Percentiles rank a stretch among this genome's conserved stretches.
These are phyloP conservation scores for Trachurus trachurus DNA, from an alignment of 2,797 vertebrate species.

Conservation along the genomic window DNA sequence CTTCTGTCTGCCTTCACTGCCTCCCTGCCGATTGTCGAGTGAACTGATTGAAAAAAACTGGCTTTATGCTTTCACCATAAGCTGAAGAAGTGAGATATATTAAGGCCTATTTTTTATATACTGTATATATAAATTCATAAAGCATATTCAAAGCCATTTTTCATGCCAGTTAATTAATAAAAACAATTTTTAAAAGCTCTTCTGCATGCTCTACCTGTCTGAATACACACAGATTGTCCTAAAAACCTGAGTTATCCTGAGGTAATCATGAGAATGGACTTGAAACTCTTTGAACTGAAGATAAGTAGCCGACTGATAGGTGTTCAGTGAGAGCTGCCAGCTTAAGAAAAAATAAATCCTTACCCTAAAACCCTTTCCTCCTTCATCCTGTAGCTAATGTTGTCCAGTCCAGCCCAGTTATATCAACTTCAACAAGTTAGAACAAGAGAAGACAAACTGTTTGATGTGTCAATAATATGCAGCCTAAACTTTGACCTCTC, in stretches of 20 bases:
- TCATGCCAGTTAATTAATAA: not conserved
- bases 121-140: not conserved
- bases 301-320: not conserved
- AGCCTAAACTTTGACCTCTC: not conserved
- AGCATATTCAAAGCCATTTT: not conserved
- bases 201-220: not conserved
- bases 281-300: not conserved
- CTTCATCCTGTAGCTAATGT: not conserved
- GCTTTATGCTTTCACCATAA: not conserved
- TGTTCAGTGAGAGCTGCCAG: not conserved
- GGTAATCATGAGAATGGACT: not conserved
- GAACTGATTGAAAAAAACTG: constrained; percentile 12
- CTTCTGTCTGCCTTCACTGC: constrained; percentile 21
- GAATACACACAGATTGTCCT: not conserved
- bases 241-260: not conserved
- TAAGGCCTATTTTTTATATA: too few species aligned
- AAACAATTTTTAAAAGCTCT: not conserved
- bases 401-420: not conserved
- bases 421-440: not conserved
- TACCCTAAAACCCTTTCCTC: not conserved
- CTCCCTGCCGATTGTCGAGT: constrained; percentile 34
- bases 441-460: not conserved
- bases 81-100: too few species aligned
- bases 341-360: not conserved
- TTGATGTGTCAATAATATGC: not conserved